phyloP scores from a whole-genome alignment of 2,888 invertebrate species.

The Priocnemis perturbator region DNA sequence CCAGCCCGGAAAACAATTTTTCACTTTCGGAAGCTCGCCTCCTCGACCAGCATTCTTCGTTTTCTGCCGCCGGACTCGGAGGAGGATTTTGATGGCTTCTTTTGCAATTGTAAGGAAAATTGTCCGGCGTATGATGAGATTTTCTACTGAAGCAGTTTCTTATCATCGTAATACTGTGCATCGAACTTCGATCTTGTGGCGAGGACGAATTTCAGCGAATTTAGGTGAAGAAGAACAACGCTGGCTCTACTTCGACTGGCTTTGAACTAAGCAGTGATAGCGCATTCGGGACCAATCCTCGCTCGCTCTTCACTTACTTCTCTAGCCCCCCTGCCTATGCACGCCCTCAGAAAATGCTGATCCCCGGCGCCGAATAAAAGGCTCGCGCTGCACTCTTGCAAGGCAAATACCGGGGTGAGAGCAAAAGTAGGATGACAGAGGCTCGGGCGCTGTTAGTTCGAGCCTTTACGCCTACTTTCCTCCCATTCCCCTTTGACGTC shows the following conservation, averaged over 20 bases:
- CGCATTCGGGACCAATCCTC: background rate
- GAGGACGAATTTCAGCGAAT: background rate
- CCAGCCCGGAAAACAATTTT: slow-evolving; percentile 56
- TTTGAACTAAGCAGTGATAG: too few species aligned
- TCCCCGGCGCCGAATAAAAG: slow-evolving; percentile 58
- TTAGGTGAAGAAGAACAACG: too few species aligned
- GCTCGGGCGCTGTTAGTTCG: slow-evolving; percentile 6
- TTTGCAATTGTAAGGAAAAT: too few species aligned
- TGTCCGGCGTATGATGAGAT: too few species aligned
- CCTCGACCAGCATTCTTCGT: background rate
- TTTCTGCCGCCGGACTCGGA: background rate
- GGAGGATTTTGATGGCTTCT: too few species aligned
- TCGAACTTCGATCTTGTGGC: too few species aligned
- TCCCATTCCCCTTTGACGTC: background rate
- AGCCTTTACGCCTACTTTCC: slow-evolving; percentile 20
- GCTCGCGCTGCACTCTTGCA: slow-evolving; percentile 58
- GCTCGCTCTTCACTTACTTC: background rate
- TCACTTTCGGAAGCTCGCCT: slow-evolving; percentile 36
- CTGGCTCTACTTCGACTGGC: too few species aligned
- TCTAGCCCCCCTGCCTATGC: slow-evolving; percentile 7
- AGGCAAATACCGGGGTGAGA: slow-evolving; percentile 66
- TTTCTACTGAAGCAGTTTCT: too few species aligned
- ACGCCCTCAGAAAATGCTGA: slow-evolving; percentile 60
- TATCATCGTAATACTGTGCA: too few species aligned
- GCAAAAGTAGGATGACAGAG: slow-evolving; percentile 63